phyloP scores from a whole-genome alignment of 1,140 invertebrate species.

The Philaenus spumarius region DNA sequence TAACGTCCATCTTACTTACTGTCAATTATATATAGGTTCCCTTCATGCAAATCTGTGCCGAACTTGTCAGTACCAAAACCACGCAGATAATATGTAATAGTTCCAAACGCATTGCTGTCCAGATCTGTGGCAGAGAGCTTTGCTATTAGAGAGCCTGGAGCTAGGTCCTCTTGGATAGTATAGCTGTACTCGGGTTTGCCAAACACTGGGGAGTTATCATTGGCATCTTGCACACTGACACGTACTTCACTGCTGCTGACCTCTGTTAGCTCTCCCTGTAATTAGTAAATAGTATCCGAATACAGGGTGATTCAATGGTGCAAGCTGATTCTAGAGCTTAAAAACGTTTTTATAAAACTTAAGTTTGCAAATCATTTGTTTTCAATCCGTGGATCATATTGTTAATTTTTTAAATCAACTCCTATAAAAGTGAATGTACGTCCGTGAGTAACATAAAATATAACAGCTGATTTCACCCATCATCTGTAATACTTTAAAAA shows the following conservation, averaged over 20 bases:
- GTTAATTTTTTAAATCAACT: too few relatives aligned
- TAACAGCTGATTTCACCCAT: too few relatives aligned
- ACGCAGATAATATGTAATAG: slow-evolving; percentile 59
- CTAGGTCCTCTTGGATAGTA: slow-evolving; percentile 56
- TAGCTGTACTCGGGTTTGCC: slow-evolving; percentile 53
- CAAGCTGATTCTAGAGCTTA: too few relatives aligned
- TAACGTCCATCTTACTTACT: slow-evolving; percentile 28
- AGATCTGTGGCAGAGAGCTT: slow-evolving; percentile 59
- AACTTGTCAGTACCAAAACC: slow-evolving; percentile 72
- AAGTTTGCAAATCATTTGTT: too few relatives aligned
- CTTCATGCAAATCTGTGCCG: slow-evolving; percentile 50
- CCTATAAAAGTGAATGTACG: too few relatives aligned
- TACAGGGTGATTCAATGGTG: too few relatives aligned
- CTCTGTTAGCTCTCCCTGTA: slow-evolving; percentile 34
- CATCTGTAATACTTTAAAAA: too few relatives aligned
- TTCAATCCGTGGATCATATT: too few relatives aligned
- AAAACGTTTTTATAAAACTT: too few relatives aligned
- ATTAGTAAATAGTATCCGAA: too few relatives aligned
- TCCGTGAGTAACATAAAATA: too few relatives aligned
- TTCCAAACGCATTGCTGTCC: slow-evolving; percentile 62
- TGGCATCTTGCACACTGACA: slow-evolving; percentile 67
- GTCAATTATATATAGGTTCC: slow-evolving; percentile 55
- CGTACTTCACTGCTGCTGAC: slow-evolving; percentile 59
- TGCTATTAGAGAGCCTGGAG: slow-evolving; percentile 52
- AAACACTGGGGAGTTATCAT: slow-evolving; percentile 75